phyloP scores from a whole-genome alignment of 2,113 vertebrate genomes.

The Aleadryas rufinucha region DNA sequence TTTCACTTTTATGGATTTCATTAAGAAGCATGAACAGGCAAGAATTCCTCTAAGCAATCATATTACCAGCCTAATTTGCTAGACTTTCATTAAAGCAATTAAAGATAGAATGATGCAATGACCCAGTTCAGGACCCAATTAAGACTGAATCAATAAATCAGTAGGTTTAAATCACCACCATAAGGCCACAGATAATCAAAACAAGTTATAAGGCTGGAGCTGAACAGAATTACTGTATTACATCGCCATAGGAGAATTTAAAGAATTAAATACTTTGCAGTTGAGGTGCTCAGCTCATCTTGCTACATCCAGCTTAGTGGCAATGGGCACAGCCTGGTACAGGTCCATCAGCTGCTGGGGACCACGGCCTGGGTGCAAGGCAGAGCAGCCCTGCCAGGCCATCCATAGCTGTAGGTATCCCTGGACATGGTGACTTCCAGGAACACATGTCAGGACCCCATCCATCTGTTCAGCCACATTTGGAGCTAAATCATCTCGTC shows the following conservation, averaged over 20 bases:
- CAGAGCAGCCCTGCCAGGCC: neutral
- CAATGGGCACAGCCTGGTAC: neutral
- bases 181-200: conserved; percentile 11
- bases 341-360: neutral
- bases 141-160: conserved; percentile 46
- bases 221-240: neutral
- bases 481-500: neutral
- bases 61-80: conserved; percentile 31
- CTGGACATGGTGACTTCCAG: neutral
- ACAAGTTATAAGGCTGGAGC: neutral
- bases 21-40: conserved; percentile 21
- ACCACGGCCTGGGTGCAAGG: neutral
- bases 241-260: neutral
- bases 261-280: neutral
- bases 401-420: accelerated
- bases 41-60: conserved; percentile 24
- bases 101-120: conserved; percentile 31
- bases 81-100: conserved; percentile 48
- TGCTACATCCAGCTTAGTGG: neutral
- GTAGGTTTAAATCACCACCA: conserved; percentile 29
- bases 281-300: neutral
- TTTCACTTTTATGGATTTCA: conserved; percentile 18
- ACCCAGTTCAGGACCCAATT: conserved; percentile 40
- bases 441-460: neutral
- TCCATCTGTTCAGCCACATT: neutral